Evolutionary conservation across 2,888 invertebrate species (phyloP).

Genomic region (Noctua comes): DNA sequence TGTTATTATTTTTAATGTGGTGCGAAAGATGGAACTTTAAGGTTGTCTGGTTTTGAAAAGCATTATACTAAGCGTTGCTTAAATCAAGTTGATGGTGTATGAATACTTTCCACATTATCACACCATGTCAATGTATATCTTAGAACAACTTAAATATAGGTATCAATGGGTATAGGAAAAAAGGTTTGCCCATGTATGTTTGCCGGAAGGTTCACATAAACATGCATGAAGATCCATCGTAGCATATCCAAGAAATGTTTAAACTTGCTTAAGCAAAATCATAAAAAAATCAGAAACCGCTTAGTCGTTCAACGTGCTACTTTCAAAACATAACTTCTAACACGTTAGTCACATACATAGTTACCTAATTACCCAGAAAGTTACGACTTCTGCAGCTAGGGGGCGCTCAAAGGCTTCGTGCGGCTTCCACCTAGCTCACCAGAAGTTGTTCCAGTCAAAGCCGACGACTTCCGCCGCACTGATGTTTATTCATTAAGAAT

Average conservation of each 20-base stretch:
- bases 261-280: neutral
- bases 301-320: neutral
- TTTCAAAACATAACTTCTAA: constrained; percentile 14
- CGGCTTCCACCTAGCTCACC: constrained; percentile 37
- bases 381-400: constrained; percentile 44
- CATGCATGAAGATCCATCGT: neutral
- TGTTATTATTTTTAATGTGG: constrained; percentile 37
- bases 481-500: constrained; percentile 67
- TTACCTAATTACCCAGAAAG: constrained; percentile 58
- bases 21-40: neutral
- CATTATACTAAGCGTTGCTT: neutral
- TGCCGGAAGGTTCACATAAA: neutral
- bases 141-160: neutral
- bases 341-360: constrained; percentile 33
- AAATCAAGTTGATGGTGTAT: neutral
- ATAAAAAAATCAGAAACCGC: neutral
- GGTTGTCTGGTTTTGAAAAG: neutral
- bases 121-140: neutral
- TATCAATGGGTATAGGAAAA: neutral
- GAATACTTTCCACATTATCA: neutral
- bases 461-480: constrained; percentile 45
- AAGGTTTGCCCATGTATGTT: neutral
- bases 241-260: neutral
- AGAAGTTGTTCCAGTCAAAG: constrained; percentile 54
- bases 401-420: constrained; percentile 56